A percentile compares a stretch with the other conserved stretches of the same genome.
Evolutionary conservation across 2,888 invertebrate species (phyloP).

Genomic region (Acrobasis consociella): DNA sequence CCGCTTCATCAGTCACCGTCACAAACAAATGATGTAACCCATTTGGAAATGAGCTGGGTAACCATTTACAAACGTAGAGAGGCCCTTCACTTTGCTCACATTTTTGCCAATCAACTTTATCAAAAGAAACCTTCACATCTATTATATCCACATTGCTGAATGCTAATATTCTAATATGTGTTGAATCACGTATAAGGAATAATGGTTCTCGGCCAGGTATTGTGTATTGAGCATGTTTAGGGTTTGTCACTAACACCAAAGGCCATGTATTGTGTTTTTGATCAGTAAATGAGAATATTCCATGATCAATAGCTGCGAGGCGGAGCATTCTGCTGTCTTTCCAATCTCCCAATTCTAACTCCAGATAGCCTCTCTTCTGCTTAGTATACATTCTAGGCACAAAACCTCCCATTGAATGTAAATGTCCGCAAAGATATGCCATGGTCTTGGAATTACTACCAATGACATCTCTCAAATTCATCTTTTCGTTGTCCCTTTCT

Average conservation of each 20-base stretch:
- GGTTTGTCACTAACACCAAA: slow-evolving; percentile 92
- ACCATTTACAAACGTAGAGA: slow-evolving; percentile 88
- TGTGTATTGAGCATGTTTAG: slow-evolving; percentile 90
- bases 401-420: slow-evolving; percentile 91
- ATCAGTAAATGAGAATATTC: slow-evolving; percentile 93
- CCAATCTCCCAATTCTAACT: slow-evolving; percentile 96
- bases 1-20: slow-evolving; percentile 81
- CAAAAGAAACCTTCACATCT: slow-evolving; percentile 86
- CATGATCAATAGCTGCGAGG: slow-evolving; percentile 93
- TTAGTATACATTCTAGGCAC: slow-evolving; percentile 93
- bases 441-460: slow-evolving; percentile 84
- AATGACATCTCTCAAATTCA: slow-evolving; percentile 81
- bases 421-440: slow-evolving; percentile 94
- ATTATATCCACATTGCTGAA: slow-evolving; percentile 87
- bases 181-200: slow-evolving; percentile 85
- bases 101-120: slow-evolving; percentile 84
- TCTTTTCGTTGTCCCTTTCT: slow-evolving; percentile 69
- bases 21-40: slow-evolving; percentile 88
- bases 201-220: slow-evolving; percentile 90
- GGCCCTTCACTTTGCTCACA: slow-evolving; percentile 85
- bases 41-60: slow-evolving; percentile 83
- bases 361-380: slow-evolving; percentile 91
- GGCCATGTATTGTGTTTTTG: slow-evolving; percentile 91
- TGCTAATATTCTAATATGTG: slow-evolving; percentile 90
- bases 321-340: slow-evolving; percentile 94